Conservation (phyloP, 2,113 vertebrate genomes). For the Triplophysa rosa region DNA sequence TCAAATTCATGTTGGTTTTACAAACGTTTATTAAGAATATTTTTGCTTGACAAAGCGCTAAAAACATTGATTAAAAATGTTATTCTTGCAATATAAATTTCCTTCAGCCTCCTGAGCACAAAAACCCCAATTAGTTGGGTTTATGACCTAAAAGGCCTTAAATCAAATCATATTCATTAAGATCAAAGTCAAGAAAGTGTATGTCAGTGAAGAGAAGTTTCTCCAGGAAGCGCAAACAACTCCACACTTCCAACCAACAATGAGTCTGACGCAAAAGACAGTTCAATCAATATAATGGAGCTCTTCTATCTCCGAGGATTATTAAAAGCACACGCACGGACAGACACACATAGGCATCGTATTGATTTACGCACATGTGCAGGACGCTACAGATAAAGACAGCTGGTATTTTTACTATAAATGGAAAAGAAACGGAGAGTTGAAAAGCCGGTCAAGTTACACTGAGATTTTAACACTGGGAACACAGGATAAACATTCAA, state of each 20-base stretch:
- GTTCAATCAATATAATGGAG: conserved; percentile 45
- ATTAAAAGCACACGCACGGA: conserved; percentile 36
- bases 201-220: not conserved
- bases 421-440: not conserved
- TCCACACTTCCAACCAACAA: not conserved
- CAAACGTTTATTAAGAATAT: too few species aligned
- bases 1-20: too few species aligned
- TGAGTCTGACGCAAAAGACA: conserved; percentile 3
- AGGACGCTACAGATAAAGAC: conserved; percentile 7
- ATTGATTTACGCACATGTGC: conserved; percentile 32
- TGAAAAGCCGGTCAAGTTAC: conserved; percentile 28
- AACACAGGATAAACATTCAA: conserved; percentile 14
- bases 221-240: not conserved
- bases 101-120: not conserved
- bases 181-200: conserved; percentile 14
- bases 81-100: not conserved
- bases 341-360: conserved; percentile 32
- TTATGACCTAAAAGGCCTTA: not conserved
- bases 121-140: not conserved
- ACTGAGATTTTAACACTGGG: conserved; percentile 8
- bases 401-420: not conserved
- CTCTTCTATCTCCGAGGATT: conserved; percentile 38
- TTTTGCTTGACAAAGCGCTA: too few species aligned
- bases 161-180: conserved; percentile 16
- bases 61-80: too few species aligned